Percentiles rank a stretch among this genome's conserved stretches.
These are phyloP conservation scores for Tachina fera DNA, from an alignment of 2,888 invertebrate species.

Conservation along the genomic window DNA sequence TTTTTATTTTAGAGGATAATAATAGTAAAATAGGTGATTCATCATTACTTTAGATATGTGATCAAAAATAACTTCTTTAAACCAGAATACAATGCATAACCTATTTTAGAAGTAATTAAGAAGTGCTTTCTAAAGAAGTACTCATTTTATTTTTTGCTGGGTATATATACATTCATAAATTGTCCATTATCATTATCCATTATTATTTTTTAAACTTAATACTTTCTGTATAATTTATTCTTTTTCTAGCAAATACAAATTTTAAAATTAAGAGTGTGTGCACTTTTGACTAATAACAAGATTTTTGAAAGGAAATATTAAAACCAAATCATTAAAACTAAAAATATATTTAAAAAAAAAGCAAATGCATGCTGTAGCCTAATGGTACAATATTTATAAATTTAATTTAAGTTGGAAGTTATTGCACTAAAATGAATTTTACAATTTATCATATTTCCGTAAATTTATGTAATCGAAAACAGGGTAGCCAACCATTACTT, in stretches of 20 bases:
- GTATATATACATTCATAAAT: neutral
- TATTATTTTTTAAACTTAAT: neutral
- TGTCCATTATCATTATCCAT: neutral
- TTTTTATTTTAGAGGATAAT: too few relatives aligned
- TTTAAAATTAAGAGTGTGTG: constrained; percentile 15
- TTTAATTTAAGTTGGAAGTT: constrained; percentile 26
- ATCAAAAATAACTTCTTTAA: too few relatives aligned
- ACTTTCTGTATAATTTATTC: neutral
- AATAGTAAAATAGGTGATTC: too few relatives aligned
- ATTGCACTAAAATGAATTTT: neutral
- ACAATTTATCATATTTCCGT: constrained; percentile 24
- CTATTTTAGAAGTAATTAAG: too few relatives aligned
- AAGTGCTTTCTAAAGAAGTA: too few relatives aligned
- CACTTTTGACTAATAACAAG: constrained; percentile 38
- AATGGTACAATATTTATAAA: constrained; percentile 37
- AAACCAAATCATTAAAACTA: constrained; percentile 23
- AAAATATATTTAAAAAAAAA: constrained; percentile 50
- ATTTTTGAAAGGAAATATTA: constrained; percentile 19
- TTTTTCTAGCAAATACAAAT: constrained; percentile 14
- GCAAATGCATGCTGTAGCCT: constrained; percentile 71
- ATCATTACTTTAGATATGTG: too few relatives aligned
- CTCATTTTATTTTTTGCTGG: too few relatives aligned
- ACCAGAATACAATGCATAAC: too few relatives aligned
- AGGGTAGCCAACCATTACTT: constrained; percentile 85
- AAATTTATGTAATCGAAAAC: constrained; percentile 49